Base-by-base conservation (phyloP, 2,113 vertebrate species). In the Stictonetta naevosa region DNA sequence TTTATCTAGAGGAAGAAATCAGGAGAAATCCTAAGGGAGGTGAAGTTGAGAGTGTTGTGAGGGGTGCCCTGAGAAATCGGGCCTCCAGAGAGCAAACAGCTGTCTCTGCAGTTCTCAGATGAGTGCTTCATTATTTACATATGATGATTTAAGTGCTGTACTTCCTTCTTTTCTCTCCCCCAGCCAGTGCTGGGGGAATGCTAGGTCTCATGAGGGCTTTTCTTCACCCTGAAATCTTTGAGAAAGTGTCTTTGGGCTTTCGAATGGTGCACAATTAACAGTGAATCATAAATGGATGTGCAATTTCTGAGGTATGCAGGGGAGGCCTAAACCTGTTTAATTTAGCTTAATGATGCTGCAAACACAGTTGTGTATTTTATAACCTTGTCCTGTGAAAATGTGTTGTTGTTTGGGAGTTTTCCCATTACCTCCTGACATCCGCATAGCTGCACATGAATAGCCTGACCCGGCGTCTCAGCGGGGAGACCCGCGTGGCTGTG, bases 351-450 rank as follows among this genome's bases (percentile, higher is more conserved):
- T 84, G 91, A 60, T 55, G 63, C 87, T 76, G 72, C 69, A 72
- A 29, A 89, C 76, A 72, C 46, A 91, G 64, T 95, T 93, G 68
- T 93, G 23, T 56, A 25, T 95, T 96, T 96, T 97, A 71, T 78
- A 92, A 76, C 72, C 69, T 50, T 19, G 48, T 59, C 94, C 80
- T 86, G 81, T 1, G 2, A 80, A 90, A 62, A 75, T 23, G 55
- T 96, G 85, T 92, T 95, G 89, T 40, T 60, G 59, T 95, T 94
- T 89, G 92, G 84, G 81, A 95, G 91, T 87, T 96, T 93, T 95
- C 55, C 86, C 86, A 82, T 98, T 97, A 60, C 96, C 84, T 93
- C 94, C 91, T 97, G 97, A 94, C 95, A 93, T 96, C 62, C 93
- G 95, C 85, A 26, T 63, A 73, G 96, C 95, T 96, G 58, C 88